Evolutionary conservation across 1,140 invertebrate species (phyloP).

Genomic region (Pseudomyrmex pallidus): DNA sequence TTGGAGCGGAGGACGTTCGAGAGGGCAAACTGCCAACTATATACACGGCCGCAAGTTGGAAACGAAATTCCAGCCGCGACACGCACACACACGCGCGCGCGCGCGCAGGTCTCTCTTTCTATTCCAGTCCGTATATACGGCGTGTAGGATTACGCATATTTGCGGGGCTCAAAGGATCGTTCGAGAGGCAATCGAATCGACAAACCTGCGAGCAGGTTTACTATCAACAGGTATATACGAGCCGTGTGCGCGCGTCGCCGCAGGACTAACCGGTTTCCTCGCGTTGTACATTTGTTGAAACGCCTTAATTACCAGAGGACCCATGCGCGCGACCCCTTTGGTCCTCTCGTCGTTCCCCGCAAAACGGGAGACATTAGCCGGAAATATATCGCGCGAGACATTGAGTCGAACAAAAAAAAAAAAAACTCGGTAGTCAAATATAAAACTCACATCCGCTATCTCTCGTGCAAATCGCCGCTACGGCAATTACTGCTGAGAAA

Average conservation of each 20-base stretch:
- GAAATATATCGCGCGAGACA: too few relatives aligned
- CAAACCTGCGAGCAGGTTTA: constrained; percentile 64
- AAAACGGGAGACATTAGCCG: neutral
- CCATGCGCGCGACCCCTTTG: constrained; percentile 58
- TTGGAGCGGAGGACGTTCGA: constrained; percentile 22
- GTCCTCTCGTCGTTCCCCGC: constrained; percentile 36
- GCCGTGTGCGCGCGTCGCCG: constrained; percentile 20
- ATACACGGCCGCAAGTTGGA: constrained; percentile 16
- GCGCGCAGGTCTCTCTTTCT: neutral
- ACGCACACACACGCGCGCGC: neutral
- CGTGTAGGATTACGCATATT: constrained; percentile 70
- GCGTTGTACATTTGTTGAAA: constrained; percentile 72
- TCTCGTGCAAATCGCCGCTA: neutral
- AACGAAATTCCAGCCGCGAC: constrained; percentile 43
- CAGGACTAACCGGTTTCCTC: constrained; percentile 73
- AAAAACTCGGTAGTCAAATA: too few relatives aligned
- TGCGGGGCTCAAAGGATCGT: constrained; percentile 67
- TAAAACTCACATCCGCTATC: neutral
- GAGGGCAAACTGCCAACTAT: constrained; percentile 45
- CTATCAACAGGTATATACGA: constrained; percentile 65
- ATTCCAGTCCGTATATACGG: constrained; percentile 7
- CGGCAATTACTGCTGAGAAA: neutral
- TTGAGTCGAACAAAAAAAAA: too few relatives aligned
- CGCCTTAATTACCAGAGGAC: constrained; percentile 77
- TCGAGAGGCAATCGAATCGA: constrained; percentile 59